Evolutionary conservation across 2,113 vertebrate species (phyloP).

Genomic region (Rhipidura dahli): DNA sequence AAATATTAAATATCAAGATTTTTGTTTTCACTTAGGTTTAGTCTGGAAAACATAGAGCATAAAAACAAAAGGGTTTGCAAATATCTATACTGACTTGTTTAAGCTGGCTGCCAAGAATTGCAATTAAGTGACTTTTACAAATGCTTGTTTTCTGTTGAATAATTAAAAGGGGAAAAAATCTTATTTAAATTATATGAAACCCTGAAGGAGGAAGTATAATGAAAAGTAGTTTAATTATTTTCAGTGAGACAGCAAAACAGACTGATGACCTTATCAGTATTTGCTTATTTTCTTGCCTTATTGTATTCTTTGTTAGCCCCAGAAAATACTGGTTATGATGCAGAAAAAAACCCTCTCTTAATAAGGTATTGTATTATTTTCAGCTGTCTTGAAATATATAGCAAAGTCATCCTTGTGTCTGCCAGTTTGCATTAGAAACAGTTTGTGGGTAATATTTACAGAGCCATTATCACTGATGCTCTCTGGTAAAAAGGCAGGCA

Average conservation of each 20-base stretch:
- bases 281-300: neutral
- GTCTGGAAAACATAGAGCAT: neutral
- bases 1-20: neutral
- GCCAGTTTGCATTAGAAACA: neutral
- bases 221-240: constrained; percentile 4
- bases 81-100: neutral
- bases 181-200: neutral
- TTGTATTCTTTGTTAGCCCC: neutral
- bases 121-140: neutral
- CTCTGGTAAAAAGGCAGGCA: neutral
- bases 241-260: constrained; percentile 6
- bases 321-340: constrained; percentile 1
- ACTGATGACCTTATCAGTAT: neutral
- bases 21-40: neutral
- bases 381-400: neutral
- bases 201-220: neutral
- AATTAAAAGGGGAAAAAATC: neutral
- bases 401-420: neutral
- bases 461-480: neutral
- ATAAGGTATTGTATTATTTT: neutral
- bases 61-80: neutral
- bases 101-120: neutral
- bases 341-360: neutral
- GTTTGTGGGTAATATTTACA: neutral
- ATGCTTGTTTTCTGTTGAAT: constrained; percentile 16